A percentile compares a stretch with the other conserved stretches of the same genome.
phyloP scores from a whole-genome alignment of 2,888 invertebrate genomes.

The Choristoneura rosaceana region DNA sequence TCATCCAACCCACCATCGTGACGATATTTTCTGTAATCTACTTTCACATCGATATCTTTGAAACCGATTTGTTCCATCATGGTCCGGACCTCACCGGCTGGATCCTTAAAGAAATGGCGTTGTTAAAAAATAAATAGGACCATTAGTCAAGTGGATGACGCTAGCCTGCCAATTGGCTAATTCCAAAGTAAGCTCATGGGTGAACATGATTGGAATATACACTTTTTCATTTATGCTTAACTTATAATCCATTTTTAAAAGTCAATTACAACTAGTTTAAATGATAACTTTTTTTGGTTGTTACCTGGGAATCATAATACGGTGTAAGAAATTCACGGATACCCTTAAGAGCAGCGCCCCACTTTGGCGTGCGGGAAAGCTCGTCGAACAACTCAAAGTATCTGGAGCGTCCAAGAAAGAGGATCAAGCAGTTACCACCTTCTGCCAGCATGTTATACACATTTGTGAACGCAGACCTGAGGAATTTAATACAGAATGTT shows the following conservation, averaged over 20 bases:
- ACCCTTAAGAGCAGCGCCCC: slow-evolving; percentile 87
- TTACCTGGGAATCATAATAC: slow-evolving; percentile 78
- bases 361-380: slow-evolving; percentile 82
- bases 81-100: slow-evolving; percentile 83
- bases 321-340: slow-evolving; percentile 85
- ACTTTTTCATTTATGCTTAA: no score
- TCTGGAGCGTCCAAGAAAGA: slow-evolving; percentile 89
- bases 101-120: slow-evolving; percentile 64
- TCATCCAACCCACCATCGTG: slow-evolving; percentile 83
- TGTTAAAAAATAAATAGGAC: no score
- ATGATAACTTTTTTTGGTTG: background rate
- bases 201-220: no score
- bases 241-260: no score
- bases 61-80: slow-evolving; percentile 87
- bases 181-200: no score
- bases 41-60: slow-evolving; percentile 84
- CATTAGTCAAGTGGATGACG: no score
- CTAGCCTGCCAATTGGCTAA: no score
- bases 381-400: slow-evolving; percentile 89
- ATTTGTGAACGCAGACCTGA: slow-evolving; percentile 83
- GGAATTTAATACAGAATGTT: background rate
- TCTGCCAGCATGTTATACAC: slow-evolving; percentile 88
- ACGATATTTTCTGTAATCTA: slow-evolving; percentile 84
- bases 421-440: slow-evolving; percentile 88
- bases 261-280: no score